These are phyloP conservation scores for Tenthredo notha DNA, from an alignment of 2,888 invertebrate species.

Conservation along the genomic window DNA sequence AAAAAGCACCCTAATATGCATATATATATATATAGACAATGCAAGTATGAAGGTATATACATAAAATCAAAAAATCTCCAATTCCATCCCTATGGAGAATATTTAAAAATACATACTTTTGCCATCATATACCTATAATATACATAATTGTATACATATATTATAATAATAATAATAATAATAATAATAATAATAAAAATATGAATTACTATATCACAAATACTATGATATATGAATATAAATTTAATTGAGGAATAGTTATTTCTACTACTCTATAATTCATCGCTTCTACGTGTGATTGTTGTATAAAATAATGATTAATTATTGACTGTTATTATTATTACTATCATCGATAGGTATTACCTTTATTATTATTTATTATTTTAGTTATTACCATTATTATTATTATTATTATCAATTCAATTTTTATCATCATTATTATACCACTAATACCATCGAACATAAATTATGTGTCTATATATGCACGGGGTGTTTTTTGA, in stretches of 20 bases:
- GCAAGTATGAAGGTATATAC: conserved; percentile 10
- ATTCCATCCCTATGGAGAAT: conserved; percentile 21
- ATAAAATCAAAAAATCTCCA: conserved; percentile 5
- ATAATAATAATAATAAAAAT: conserved; percentile 62
- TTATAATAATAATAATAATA: conserved; percentile 8
- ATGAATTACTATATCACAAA: conserved; percentile 73
- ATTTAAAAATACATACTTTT: conserved; percentile 33
- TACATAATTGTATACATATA: neutral
- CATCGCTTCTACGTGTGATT: conserved; percentile 78
- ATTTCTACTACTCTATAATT: conserved; percentile 78
- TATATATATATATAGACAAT: neutral
- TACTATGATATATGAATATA: conserved; percentile 63
- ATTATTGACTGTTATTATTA: conserved; percentile 64
- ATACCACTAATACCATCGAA: conserved; percentile 7
- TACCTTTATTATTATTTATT: conserved; percentile 57
- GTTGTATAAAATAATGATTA: conserved; percentile 75
- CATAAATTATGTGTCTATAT: neutral
- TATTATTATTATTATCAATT: conserved; percentile 63
- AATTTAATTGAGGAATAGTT: conserved; percentile 71
- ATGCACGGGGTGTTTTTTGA: neutral
- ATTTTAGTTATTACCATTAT: conserved; percentile 61
- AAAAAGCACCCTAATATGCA: no score
- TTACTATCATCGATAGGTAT: conserved; percentile 58
- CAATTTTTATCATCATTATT: conserved; percentile 51
- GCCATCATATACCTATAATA: conserved; percentile 30